phyloP scores from a whole-genome alignment of 2,113 vertebrate species.

The Hippocampus barbouri region DNA sequence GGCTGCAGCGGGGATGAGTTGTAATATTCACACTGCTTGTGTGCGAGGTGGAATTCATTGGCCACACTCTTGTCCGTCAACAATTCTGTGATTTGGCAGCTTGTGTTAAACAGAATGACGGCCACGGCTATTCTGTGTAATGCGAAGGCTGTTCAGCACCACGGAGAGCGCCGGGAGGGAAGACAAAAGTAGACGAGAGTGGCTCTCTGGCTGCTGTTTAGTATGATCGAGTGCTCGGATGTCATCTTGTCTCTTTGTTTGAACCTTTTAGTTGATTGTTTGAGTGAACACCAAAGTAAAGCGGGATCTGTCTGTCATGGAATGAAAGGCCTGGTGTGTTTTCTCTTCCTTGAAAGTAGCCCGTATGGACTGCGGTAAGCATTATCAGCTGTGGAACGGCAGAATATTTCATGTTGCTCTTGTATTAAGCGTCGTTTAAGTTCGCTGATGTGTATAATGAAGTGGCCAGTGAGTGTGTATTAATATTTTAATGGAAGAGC shows the following conservation, averaged over 20 bases:
- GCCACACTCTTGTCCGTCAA: conserved; percentile 45
- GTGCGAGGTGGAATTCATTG: conserved; percentile 48
- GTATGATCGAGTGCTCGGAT: not conserved
- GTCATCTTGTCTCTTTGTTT: conserved; percentile 8
- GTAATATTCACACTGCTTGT: conserved; percentile 50
- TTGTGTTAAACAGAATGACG: conserved; percentile 37
- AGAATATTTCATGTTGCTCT: not conserved
- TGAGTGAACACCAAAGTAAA: not conserved
- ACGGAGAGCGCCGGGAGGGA: conserved; percentile 68
- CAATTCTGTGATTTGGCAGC: conserved; percentile 47
- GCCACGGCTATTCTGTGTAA: conserved; percentile 51
- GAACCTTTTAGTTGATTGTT: not conserved
- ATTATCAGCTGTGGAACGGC: not conserved
- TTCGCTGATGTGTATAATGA: not conserved
- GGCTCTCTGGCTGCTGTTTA: not conserved
- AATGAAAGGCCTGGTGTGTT: not conserved
- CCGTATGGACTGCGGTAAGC: not conserved
- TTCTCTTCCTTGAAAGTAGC: not conserved
- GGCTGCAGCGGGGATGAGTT: conserved; percentile 28
- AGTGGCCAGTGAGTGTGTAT: not conserved
- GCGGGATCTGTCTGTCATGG: not conserved
- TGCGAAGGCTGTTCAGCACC: conserved; percentile 70
- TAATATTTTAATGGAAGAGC: not conserved
- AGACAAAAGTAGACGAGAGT: not conserved
- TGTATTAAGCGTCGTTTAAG: not conserved